Conservation (phyloP, 2,797 vertebrate genomes). For the Danio jaintianensis region DNA sequence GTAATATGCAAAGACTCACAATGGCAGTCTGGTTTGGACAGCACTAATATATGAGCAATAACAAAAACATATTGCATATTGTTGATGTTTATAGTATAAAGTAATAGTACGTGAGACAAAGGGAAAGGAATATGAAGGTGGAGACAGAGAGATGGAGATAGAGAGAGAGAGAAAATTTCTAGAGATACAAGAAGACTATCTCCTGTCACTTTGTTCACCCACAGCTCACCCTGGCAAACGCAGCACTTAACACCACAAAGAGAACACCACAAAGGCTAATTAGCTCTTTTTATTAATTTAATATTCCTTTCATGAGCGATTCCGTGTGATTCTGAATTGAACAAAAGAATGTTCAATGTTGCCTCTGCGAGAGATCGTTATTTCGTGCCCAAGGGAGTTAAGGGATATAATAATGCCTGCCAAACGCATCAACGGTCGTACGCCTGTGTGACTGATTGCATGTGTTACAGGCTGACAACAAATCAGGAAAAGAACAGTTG, state of each 20-base stretch:
- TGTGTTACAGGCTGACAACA: neutral
- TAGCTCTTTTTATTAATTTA: constrained; percentile 47
- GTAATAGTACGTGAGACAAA: neutral
- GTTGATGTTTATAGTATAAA: neutral
- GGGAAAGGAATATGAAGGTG: constrained; percentile 3
- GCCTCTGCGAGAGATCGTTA: constrained; percentile 50
- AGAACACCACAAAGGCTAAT: constrained; percentile 44
- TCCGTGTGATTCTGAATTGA: constrained; percentile 47
- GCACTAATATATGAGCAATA: neutral
- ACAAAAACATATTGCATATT: neutral
- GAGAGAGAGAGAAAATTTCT: neutral
- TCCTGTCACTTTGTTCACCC: constrained; percentile 37
- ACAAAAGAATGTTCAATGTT: constrained; percentile 51
- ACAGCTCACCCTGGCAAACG: constrained; percentile 37
- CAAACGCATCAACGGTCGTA: constrained; percentile 25
- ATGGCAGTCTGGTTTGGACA: neutral
- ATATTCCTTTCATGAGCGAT: constrained; percentile 53
- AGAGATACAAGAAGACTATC: constrained; percentile 31
- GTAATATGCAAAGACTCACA: neutral
- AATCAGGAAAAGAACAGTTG: neutral
- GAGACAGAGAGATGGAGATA: constrained; percentile 23
- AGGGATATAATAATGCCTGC: constrained; percentile 43
- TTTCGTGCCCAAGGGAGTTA: constrained; percentile 51
- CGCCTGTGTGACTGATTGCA: neutral
- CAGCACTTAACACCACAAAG: constrained; percentile 47